Percentiles rank a stretch among this genome's conserved stretches.
Conservation (phyloP, 1,140 invertebrate species). For the Drosophila lini region DNA sequence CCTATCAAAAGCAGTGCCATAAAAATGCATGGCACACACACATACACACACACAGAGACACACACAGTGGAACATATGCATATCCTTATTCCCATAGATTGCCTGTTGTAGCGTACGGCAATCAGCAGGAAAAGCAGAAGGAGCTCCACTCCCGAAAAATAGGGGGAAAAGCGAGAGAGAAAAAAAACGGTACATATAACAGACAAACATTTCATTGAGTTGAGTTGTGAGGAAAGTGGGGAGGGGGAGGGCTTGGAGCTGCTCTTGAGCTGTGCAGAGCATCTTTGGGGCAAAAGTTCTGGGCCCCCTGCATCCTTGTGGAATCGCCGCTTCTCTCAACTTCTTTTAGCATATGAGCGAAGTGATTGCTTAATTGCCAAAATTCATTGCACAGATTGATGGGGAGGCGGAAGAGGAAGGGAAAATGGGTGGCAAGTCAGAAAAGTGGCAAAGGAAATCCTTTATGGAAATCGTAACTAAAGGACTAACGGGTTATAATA, state of each 20-base stretch:
- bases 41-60: slow-evolving; percentile 12
- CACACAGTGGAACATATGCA: slow-evolving; percentile 35
- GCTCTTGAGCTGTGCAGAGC: slow-evolving; percentile 20
- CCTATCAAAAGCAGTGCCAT: slow-evolving; percentile 26
- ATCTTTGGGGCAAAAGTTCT: slow-evolving; percentile 23
- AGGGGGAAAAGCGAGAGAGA: not conserved
- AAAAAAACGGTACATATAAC: slow-evolving; percentile 32
- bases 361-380: slow-evolving; percentile 59
- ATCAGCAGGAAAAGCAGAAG: slow-evolving; percentile 47
- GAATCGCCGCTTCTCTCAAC: not conserved
- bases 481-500: too few species aligned
- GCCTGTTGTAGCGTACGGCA: slow-evolving; percentile 43
- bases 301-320: not conserved
- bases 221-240: slow-evolving; percentile 9
- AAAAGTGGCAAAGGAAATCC: not conserved
- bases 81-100: slow-evolving; percentile 52
- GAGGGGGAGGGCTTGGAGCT: not conserved
- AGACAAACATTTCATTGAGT: slow-evolving; percentile 45
- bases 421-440: not conserved
- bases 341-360: slow-evolving; percentile 28
- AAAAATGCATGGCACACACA: slow-evolving; percentile 50
- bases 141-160: slow-evolving; percentile 5
- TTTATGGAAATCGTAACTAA: not conserved
- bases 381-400: slow-evolving; percentile 54
- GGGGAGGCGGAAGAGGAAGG: not conserved